Evolutionary conservation across 2,797 vertebrate genomes (phyloP).

Genomic region (Scomberomorus guttatus): DNA sequence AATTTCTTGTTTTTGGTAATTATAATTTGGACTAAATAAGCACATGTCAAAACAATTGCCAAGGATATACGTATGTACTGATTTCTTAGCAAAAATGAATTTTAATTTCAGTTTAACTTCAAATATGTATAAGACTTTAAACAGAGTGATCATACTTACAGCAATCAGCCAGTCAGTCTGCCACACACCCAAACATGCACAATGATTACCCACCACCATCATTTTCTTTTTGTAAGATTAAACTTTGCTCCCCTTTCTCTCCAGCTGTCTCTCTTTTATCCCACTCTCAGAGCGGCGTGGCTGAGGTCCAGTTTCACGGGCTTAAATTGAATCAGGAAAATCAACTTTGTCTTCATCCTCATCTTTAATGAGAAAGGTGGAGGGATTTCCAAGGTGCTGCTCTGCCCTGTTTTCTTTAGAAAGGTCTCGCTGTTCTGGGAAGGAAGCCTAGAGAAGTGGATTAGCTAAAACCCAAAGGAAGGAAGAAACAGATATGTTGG

Average conservation of each 20-base stretch:
- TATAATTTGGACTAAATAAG: background rate
- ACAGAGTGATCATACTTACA: background rate
- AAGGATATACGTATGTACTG: background rate
- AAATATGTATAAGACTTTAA: background rate
- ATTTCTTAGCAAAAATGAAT: background rate
- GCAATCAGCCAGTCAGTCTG: background rate
- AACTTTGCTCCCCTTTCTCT: slow-evolving; percentile 27
- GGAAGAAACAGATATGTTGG: slow-evolving; percentile 80
- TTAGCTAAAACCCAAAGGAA: slow-evolving; percentile 83
- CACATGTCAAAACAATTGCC: background rate
- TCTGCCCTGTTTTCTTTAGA: slow-evolving; percentile 84
- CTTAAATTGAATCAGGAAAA: slow-evolving; percentile 86
- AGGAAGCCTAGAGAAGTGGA: slow-evolving; percentile 82
- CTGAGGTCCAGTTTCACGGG: slow-evolving; percentile 79
- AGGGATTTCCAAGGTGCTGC: slow-evolving; percentile 82
- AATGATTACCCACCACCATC: background rate
- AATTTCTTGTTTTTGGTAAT: background rate
- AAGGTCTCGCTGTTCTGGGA: slow-evolving; percentile 82
- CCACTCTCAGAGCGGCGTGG: slow-evolving; percentile 39
- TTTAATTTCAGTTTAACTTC: background rate
- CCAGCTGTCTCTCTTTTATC: slow-evolving; percentile 56
- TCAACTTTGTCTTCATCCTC: slow-evolving; percentile 80
- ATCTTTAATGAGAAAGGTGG: slow-evolving; percentile 78
- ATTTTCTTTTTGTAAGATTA: slow-evolving; percentile 17
- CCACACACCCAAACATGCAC: background rate